phyloP scores from a whole-genome alignment of 2,888 invertebrate species.

The Spatulosminthurus flaviceps region DNA sequence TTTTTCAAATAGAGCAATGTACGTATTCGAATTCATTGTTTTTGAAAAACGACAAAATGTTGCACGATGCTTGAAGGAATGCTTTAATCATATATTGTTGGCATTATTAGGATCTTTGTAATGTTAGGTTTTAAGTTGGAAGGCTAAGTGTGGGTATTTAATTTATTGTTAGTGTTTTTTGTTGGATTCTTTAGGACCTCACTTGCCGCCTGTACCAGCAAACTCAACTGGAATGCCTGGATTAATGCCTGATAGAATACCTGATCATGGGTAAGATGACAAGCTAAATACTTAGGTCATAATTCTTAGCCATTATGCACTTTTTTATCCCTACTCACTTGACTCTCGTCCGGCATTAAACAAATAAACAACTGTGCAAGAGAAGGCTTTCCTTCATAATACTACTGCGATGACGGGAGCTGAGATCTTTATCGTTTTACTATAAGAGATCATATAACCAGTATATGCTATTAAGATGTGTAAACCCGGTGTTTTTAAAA shows the following conservation, averaged over 20 bases:
- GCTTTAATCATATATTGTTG: too few relatives aligned
- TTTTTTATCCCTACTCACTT: background rate
- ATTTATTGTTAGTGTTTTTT: background rate
- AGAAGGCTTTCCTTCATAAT: too few relatives aligned
- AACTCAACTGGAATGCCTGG: slow-evolving; percentile 67
- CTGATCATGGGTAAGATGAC: slow-evolving; percentile 75
- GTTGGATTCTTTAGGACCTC: slow-evolving; percentile 57
- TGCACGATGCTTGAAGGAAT: too few relatives aligned
- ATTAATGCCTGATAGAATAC: slow-evolving; percentile 83
- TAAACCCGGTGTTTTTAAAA: too few relatives aligned
- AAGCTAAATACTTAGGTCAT: background rate
- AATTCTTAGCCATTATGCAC: background rate
- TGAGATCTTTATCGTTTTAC: background rate
- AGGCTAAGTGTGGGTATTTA: background rate
- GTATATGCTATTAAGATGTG: background rate
- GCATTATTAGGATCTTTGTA: too few relatives aligned
- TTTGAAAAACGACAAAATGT: too few relatives aligned
- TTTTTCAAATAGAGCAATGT: too few relatives aligned
- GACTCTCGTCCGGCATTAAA: background rate
- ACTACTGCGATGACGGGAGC: background rate
- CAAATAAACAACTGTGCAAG: too few relatives aligned
- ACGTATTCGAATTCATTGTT: too few relatives aligned
- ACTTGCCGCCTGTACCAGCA: slow-evolving; percentile 63
- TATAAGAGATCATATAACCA: background rate
- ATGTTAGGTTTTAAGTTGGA: too few relatives aligned